Percentiles rank a stretch among this genome's conserved stretches.
Evolutionary conservation across 2,797 vertebrate genomes (phyloP).

Genomic region (Pteronotus mesoamericanus): DNA sequence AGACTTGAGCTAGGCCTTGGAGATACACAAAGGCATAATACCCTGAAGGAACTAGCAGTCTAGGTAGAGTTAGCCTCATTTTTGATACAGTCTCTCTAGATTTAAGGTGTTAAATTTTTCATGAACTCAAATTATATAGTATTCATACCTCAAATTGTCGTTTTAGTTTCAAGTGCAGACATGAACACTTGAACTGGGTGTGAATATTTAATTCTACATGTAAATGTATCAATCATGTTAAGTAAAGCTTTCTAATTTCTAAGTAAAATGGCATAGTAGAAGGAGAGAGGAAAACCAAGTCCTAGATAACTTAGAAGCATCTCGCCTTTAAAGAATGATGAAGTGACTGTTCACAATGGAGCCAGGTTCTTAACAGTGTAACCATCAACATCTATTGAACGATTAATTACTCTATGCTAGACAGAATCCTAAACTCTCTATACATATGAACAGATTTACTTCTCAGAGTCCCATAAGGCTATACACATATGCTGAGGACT

Average conservation of each 20-base stretch:
- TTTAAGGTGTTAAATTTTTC: background rate
- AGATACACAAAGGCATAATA: background rate
- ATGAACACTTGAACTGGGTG: background rate
- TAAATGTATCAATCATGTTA: constrained; percentile 9
- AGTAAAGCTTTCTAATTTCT: constrained; percentile 10
- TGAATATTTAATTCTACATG: constrained; percentile 36
- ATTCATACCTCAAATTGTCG: background rate
- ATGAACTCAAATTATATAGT: background rate
- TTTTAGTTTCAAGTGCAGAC: constrained; percentile 26
- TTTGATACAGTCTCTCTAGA: background rate
- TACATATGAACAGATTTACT: background rate
- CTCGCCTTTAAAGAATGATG: background rate
- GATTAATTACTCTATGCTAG: background rate
- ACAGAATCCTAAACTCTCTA: background rate
- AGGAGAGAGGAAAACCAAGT: background rate
- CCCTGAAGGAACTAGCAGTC: background rate
- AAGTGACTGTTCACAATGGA: background rate
- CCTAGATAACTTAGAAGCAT: background rate
- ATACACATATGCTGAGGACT: background rate
- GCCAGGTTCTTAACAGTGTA: background rate
- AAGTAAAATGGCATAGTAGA: background rate
- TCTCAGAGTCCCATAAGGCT: background rate
- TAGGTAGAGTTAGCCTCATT: background rate
- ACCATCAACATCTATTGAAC: background rate
- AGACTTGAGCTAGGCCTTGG: background rate